Percentiles rank a stretch among this genome's conserved stretches.
Conservation (phyloP, 1,140 invertebrate species). For the Drosophila fuyamai region DNA sequence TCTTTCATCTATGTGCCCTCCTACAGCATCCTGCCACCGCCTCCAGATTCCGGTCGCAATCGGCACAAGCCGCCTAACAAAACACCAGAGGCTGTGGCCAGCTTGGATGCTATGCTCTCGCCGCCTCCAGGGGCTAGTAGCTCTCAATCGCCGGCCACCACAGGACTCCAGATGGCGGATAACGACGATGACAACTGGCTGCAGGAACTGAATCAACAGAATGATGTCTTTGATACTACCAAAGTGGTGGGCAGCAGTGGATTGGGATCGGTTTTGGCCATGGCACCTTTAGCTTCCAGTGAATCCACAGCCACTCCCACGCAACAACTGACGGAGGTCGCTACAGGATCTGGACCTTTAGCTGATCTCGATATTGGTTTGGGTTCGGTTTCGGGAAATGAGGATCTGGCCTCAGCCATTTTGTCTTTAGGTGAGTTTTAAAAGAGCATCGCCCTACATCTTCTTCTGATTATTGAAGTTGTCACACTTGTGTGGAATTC, state of each 20-base stretch:
- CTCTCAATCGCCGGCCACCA: slow-evolving; percentile 40
- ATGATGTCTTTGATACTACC: slow-evolving; percentile 80
- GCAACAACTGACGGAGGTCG: slow-evolving; percentile 59
- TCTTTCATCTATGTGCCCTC: slow-evolving; percentile 90
- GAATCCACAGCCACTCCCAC: slow-evolving; percentile 79
- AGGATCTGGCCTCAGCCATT: slow-evolving; percentile 26
- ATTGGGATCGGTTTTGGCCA: slow-evolving; percentile 42
- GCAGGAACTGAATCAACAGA: slow-evolving; percentile 75
- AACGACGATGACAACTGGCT: slow-evolving; percentile 79
- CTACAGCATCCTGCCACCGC: slow-evolving; percentile 88
- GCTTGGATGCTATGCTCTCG: slow-evolving; percentile 66
- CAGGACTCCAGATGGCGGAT: slow-evolving; percentile 44
- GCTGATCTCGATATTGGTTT: slow-evolving; percentile 35
- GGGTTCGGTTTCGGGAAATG: slow-evolving; percentile 14
- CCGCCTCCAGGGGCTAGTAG: slow-evolving; percentile 32
- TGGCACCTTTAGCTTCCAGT: slow-evolving; percentile 70
- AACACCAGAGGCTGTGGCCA: slow-evolving; percentile 32
- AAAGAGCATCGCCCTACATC: background rate
- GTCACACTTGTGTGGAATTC: slow-evolving; percentile 20
- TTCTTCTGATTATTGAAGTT: slow-evolving; percentile 12
- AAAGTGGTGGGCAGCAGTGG: slow-evolving; percentile 51
- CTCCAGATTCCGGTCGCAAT: slow-evolving; percentile 85
- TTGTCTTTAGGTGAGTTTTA: slow-evolving; percentile 56
- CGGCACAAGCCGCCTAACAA: slow-evolving; percentile 75
- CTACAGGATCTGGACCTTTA: slow-evolving; percentile 11